phyloP scores from a whole-genome alignment of 2,888 invertebrate species.

The Cheilosia scutellata region DNA sequence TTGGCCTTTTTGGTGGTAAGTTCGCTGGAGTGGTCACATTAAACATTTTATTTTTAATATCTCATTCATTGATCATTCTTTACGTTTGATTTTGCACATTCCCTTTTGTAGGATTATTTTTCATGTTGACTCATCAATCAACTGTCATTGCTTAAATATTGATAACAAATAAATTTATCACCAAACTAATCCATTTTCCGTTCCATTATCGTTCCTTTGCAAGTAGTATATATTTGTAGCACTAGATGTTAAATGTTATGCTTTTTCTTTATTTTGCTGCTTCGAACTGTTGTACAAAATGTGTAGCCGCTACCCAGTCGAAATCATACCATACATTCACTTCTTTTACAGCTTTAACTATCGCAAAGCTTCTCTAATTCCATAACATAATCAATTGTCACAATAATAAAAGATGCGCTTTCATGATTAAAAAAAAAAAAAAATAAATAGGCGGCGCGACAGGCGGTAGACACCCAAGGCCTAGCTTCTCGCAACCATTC shows the following conservation, averaged over 20 bases:
- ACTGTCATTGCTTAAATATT: slow-evolving; percentile 11
- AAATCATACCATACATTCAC: too few species aligned
- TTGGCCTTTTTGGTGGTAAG: slow-evolving; percentile 83
- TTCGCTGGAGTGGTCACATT: slow-evolving; percentile 72
- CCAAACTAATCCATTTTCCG: neutral
- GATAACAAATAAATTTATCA: neutral
- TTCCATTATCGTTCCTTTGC: neutral
- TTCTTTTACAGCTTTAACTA: too few species aligned
- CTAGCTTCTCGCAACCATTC: too few species aligned
- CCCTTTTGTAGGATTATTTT: slow-evolving; percentile 3
- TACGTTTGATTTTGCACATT: neutral
- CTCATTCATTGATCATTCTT: neutral
- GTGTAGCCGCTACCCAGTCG: too few species aligned
- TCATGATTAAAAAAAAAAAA: too few species aligned
- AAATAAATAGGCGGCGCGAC: too few species aligned
- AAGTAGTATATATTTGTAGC: neutral
- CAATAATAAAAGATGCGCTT: too few species aligned
- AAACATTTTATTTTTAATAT: neutral
- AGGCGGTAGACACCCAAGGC: too few species aligned
- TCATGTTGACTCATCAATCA: slow-evolving; percentile 30
- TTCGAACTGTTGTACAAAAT: neutral
- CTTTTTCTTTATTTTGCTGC: neutral
- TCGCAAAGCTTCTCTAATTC: too few species aligned
- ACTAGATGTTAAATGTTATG: neutral
- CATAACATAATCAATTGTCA: too few species aligned